These are phyloP conservation scores for Lypha dubia DNA, from an alignment of 2,888 invertebrate species.

Conservation along the genomic window DNA sequence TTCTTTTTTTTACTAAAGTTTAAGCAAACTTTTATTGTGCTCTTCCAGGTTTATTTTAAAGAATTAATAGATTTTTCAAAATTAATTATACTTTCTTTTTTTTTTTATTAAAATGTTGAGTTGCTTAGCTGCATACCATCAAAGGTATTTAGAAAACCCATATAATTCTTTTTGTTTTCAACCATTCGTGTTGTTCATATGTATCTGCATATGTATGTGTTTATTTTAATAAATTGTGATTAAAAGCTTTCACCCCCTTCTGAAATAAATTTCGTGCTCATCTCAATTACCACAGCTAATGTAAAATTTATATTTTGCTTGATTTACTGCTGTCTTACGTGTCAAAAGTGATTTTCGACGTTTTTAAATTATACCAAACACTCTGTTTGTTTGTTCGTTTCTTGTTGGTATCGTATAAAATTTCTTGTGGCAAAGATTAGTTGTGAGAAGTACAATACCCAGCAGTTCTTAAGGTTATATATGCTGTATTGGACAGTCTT, in stretches of 20 bases:
- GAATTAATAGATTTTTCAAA: no score
- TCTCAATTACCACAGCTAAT: constrained; percentile 73
- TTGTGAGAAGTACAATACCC: neutral
- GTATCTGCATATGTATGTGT: no score
- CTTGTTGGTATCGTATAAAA: constrained; percentile 11
- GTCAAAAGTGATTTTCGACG: constrained; percentile 73
- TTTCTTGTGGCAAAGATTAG: constrained; percentile 1
- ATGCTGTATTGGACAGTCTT: no score
- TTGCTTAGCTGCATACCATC: no score
- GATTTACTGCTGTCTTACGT: constrained; percentile 73
- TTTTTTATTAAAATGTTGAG: no score
- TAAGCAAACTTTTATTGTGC: no score
- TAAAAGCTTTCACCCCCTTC: neutral
- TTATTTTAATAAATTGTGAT: constrained; percentile 10
- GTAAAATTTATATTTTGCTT: constrained; percentile 73
- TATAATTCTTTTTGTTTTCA: neutral
- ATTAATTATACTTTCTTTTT: no score
- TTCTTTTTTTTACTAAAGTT: no score
- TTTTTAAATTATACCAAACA: constrained; percentile 44
- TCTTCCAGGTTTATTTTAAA: no score
- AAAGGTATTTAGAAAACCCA: no score
- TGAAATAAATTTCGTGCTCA: constrained; percentile 57
- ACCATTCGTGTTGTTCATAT: neutral
- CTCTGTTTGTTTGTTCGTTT: constrained; percentile 38
- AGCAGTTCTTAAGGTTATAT: neutral